Evolutionary conservation across 2,113 vertebrate genomes (phyloP), one percentile per base, ranked within the genome.

Genomic region (Equus przewalskii): DNA sequence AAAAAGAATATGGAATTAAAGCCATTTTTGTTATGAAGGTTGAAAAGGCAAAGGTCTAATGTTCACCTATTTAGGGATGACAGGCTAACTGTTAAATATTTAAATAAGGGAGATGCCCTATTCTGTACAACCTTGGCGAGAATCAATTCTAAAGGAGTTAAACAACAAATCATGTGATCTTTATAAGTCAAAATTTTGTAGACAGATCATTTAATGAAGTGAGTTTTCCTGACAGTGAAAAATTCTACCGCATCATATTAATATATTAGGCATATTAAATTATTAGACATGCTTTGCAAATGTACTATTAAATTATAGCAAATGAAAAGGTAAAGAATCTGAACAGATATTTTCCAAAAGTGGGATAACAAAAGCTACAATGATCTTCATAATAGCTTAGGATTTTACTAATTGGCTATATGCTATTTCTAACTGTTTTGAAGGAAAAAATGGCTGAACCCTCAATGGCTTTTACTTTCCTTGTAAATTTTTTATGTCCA

Each of bases 71-170:
- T 84, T 60, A 62, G 75, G 46, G 28, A 89, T 97, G 76, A 89
- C 22, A 95, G 54, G 21, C 30, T 89, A 85, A 62, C 26, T 92
- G 41, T 62, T 96, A 96, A 93, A 95, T 24, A 95, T 54, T 79
- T 86, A 93, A 93, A 83, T 78, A 92, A 81, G 10, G 19, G 22
- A 78, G 15, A 36, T 18, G 30, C 56, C 78, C 1, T 83, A 30
- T 54, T 90, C n/a, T 76, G 44, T 62, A 72, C 16, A 60, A 36
- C 1, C 22, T 51, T 58, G 4, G 16, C 22, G 78, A 78, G 46
- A 86, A 89, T 82, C 83, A 96, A 83, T 88, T 70, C 36, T 60
- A 70, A 22, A 33, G 1, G 28, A 33, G 7, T 79, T 95, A 81
- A 69, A 62, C 18, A 60, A 30, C 0, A 76, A 89, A 88, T 76